Base-by-base conservation (phyloP, 2,113 vertebrate species). In the Ciconia stormi region DNA sequence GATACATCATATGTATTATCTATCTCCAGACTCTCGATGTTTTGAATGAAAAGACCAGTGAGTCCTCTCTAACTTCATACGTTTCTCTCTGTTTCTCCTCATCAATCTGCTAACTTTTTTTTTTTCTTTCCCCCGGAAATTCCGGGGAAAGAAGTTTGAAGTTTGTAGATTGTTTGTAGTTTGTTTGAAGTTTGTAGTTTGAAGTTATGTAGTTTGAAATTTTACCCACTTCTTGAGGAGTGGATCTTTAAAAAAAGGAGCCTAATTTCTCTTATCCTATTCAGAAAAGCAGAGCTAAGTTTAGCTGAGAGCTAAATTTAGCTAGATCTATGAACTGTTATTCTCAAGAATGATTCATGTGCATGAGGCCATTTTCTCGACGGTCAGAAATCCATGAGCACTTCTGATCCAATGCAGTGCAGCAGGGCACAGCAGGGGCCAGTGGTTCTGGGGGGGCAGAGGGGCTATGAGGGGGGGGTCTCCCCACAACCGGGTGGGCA, bases 391-490 rank as follows among this genome's bases (percentile, higher is more conserved):
- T 67, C 63, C 22, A 23, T 8, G 4, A 77, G 22, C 16, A 36
- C 14, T 46, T 73, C 22, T 52, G 59, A 13, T 9, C 10, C 46
- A 40, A 50, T 9, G 9, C 29, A 36, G 32, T 11, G 6, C 15
- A 63, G 2, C 13, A 40, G 20, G 38, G 18, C 1, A 1, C 20
- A 40, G 13, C 29, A 7, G 34, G 20, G 11, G 15, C 17, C 27
- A 42, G 18, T 0, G 2, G 7, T 3, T 80, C 30, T 42, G 36
- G 26, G 16, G 6, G 6, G 20, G 10, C 29, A 32, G 8, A 0
- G 2, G 9, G 8, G 1, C 12, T 27, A 6, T 1, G 3, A 29
- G 12, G 0, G 0, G 16, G 36, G 30, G 13, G 9, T 9, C 7
- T 78, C 3, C 16, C 21, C 14, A 38, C 38, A 38, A 38, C 3